A percentile compares a stretch with the other conserved stretches of the same genome.
These are phyloP conservation scores for Acestrorhynchus altus DNA, from an alignment of 2,797 vertebrate genomes.

Conservation along the genomic window DNA sequence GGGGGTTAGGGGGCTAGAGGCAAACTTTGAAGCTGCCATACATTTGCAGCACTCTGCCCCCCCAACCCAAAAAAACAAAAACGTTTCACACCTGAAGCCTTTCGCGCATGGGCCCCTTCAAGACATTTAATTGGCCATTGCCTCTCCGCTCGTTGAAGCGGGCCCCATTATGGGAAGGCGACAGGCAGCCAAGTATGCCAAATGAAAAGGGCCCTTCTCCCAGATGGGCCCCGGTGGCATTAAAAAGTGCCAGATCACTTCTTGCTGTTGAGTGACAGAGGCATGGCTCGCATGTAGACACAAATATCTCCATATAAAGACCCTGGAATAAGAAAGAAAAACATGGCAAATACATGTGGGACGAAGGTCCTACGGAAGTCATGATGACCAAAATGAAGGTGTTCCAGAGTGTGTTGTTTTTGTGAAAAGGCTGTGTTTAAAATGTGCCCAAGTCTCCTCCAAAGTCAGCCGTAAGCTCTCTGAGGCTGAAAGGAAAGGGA, in stretches of 20 bases:
- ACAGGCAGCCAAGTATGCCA: constrained; percentile 91
- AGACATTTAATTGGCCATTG: constrained; percentile 99
- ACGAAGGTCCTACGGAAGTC: neutral
- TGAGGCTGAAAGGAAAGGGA: constrained; percentile 3
- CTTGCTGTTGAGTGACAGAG: constrained; percentile 85
- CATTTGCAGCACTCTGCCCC: constrained; percentile 93
- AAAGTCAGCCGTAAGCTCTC: constrained; percentile 6
- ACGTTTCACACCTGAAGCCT: constrained; percentile 99
- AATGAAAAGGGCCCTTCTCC: constrained; percentile 93
- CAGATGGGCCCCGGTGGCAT: constrained; percentile 85
- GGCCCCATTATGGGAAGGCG: constrained; percentile 92
- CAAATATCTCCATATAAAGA: constrained; percentile 65
- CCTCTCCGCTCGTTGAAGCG: constrained; percentile 90
- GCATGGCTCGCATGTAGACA: constrained; percentile 74
- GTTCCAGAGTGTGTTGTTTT: neutral
- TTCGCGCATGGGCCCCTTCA: constrained; percentile 93
- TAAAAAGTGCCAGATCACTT: constrained; percentile 88
- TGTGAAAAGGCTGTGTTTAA: neutral
- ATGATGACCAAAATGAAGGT: neutral
- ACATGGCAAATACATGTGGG: constrained; percentile 24
- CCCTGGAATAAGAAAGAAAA: constrained; percentile 39
- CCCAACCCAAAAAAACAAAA: constrained; percentile 80
- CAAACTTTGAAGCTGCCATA: constrained; percentile 96
- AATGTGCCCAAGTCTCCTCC: constrained; percentile 5
- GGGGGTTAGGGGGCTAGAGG: constrained; percentile 74